These are phyloP conservation scores for Epinephelus fuscoguttatus DNA, from an alignment of 2,113 vertebrate species.

Conservation along the genomic window DNA sequence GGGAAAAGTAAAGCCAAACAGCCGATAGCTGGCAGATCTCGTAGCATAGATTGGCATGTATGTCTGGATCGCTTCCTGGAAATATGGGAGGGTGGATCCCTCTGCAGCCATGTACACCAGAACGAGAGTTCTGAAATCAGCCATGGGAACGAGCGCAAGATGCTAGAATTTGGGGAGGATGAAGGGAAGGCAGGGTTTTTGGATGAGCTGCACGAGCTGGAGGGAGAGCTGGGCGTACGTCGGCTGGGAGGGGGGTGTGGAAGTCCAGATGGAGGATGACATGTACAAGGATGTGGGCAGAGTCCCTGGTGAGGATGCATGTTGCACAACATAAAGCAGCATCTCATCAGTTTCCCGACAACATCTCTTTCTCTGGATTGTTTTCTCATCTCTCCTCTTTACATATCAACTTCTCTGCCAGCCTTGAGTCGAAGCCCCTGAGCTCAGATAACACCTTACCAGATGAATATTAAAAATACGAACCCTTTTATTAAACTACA, in stretches of 20 bases:
- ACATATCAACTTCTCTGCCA: conserved; percentile 27
- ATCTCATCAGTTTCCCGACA: conserved; percentile 41
- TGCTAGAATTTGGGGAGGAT: conserved; percentile 23
- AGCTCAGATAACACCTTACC: conserved; percentile 37
- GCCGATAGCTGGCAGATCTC: conserved; percentile 57
- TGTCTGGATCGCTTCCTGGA: conserved; percentile 61
- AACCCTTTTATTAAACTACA: conserved; percentile 66
- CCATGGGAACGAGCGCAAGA: conserved; percentile 28
- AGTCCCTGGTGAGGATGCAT: conserved; percentile 28
- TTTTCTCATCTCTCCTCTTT: conserved; percentile 14
- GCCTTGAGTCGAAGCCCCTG: conserved; percentile 28
- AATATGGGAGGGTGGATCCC: conserved; percentile 63
- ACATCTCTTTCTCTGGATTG: conserved; percentile 9
- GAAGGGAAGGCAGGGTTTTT: conserved; percentile 30
- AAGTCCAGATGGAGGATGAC: conserved; percentile 64
- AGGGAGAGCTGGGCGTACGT: not conserved
- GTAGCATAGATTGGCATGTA: conserved; percentile 36
- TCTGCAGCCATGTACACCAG: conserved; percentile 26
- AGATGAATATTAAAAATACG: conserved; percentile 61
- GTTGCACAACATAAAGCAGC: conserved; percentile 37
- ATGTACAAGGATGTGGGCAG: conserved; percentile 28
- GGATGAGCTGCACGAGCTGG: conserved; percentile 11
- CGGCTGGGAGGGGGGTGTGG: conserved; percentile 2
- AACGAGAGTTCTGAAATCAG: conserved; percentile 30
- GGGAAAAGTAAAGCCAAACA: conserved; percentile 50